phyloP scores from a whole-genome alignment of 2,113 vertebrate species.

The Mus pahari region DNA sequence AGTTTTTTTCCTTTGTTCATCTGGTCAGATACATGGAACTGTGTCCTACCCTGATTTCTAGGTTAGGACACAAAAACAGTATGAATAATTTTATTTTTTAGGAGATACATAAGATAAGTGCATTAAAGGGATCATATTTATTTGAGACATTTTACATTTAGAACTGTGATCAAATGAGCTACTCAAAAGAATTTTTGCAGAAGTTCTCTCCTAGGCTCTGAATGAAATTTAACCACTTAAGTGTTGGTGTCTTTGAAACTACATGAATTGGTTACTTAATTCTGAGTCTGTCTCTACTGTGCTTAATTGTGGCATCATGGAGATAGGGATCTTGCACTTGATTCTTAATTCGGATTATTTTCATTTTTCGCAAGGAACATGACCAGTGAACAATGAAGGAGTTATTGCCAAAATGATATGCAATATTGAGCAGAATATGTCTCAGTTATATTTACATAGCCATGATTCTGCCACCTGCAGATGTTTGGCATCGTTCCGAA shows the following conservation, averaged over 20 bases:
- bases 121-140: background rate
- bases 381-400: conserved; percentile 74
- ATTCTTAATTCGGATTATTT: conserved; percentile 51
- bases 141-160: conserved; percentile 29
- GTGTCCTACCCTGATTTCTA: background rate
- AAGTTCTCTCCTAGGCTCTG: background rate
- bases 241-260: background rate
- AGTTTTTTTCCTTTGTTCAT: background rate
- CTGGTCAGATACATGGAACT: background rate
- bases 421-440: conserved; percentile 71
- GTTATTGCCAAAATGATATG: conserved; percentile 64
- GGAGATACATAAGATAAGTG: background rate
- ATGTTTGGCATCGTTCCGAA: conserved; percentile 71
- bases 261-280: background rate
- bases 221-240: background rate
- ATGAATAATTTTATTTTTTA: background rate
- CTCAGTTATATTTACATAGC: conserved; percentile 78
- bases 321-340: background rate
- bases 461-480: conserved; percentile 66
- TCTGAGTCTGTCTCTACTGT: background rate
- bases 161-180: background rate
- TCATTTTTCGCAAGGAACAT: conserved; percentile 25
- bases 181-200: background rate
- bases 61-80: background rate
- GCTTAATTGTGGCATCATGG: background rate